A percentile compares a stretch with the other conserved stretches of the same genome.
Conservation (phyloP, 2,113 vertebrate species). For the Crotalus tigris region DNA sequence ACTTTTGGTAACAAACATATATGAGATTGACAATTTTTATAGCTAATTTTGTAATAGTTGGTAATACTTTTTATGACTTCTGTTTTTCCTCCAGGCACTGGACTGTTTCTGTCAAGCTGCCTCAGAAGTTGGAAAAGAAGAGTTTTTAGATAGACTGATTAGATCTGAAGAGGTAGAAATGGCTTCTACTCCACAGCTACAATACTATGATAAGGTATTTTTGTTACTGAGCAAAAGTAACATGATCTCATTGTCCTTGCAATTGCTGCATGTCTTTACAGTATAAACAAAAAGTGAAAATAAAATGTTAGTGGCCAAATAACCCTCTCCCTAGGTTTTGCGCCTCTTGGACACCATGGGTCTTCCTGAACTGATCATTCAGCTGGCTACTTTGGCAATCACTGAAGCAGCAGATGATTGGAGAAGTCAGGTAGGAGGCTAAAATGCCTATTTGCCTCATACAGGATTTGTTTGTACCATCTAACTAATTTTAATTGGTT, state of each 20-base stretch:
- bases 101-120: slow-evolving; percentile 90
- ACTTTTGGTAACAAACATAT: not conserved
- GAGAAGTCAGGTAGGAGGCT: slow-evolving; percentile 78
- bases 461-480: not conserved
- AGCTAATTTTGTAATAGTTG: not conserved
- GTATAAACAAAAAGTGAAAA: not conserved
- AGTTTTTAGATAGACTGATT: slow-evolving; percentile 86
- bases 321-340: slow-evolving; percentile 75
- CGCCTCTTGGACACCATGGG: slow-evolving; percentile 85
- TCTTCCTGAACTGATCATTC: slow-evolving; percentile 87
- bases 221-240: rapidly evolving
- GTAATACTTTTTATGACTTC: not conserved
- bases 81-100: slow-evolving; percentile 76
- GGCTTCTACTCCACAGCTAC: slow-evolving; percentile 72
- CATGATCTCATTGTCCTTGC: rapidly evolving
- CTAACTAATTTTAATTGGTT: not conserved
- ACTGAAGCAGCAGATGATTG: slow-evolving; percentile 80
- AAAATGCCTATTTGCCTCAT: not conserved
- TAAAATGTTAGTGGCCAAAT: not conserved
- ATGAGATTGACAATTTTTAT: not conserved
- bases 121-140: slow-evolving; percentile 88
- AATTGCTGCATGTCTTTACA: not conserved
- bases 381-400: slow-evolving; percentile 83
- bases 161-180: slow-evolving; percentile 78
- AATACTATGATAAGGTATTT: slow-evolving; percentile 91